Evolutionary conservation across 2,113 vertebrate species (phyloP).

Genomic region (Silurus glanis): DNA sequence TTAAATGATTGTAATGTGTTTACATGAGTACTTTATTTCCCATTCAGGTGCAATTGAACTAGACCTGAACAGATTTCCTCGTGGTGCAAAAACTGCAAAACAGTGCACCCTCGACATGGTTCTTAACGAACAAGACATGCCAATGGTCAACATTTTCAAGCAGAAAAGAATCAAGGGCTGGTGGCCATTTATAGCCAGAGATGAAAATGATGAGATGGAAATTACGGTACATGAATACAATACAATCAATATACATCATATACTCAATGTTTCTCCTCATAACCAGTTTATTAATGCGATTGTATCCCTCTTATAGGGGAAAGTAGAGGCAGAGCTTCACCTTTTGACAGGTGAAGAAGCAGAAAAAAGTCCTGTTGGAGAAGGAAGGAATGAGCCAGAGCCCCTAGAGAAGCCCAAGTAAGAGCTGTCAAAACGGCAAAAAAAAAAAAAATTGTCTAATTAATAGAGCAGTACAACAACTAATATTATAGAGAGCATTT

Average conservation of each 20-base stretch:
- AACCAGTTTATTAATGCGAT: background rate
- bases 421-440: conserved; percentile 60
- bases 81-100: conserved; percentile 94
- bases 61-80: conserved; percentile 90
- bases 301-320: conserved; percentile 76
- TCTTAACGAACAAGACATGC: conserved; percentile 84
- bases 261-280: background rate
- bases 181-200: conserved; percentile 94
- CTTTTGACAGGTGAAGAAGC: conserved; percentile 91
- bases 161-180: conserved; percentile 98
- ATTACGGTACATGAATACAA: conserved; percentile 78
- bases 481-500: background rate
- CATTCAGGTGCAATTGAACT: conserved; percentile 90
- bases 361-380: conserved; percentile 91
- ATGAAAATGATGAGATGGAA: conserved; percentile 95
- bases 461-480: background rate
- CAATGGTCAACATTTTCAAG: conserved; percentile 96
- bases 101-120: conserved; percentile 92
- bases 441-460: background rate
- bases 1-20: background rate
- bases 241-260: background rate
- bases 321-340: conserved; percentile 95
- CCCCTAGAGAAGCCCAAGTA: conserved; percentile 98
- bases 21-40: background rate
- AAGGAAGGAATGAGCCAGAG: conserved; percentile 92